Evolutionary conservation across 2,888 invertebrate species (phyloP).

Genomic region (Hofmannophila pseudospretella): DNA sequence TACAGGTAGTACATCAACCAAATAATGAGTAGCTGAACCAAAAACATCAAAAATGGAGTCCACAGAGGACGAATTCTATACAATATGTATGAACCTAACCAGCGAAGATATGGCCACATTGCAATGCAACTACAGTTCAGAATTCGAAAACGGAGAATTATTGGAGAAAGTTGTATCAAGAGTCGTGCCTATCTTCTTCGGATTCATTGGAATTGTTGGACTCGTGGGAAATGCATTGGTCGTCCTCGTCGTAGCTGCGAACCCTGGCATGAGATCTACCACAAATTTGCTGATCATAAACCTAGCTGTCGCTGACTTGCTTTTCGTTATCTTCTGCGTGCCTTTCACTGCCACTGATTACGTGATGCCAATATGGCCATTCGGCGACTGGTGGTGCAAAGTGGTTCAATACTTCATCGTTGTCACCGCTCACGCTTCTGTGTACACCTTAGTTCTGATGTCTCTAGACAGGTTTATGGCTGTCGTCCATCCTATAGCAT

Average conservation of each 20-base stretch:
- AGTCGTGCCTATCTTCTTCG: constrained; percentile 89
- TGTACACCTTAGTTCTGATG: constrained; percentile 96
- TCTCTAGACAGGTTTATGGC: constrained; percentile 94
- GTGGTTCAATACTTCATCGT: constrained; percentile 94
- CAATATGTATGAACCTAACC: constrained; percentile 62
- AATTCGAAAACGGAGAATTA: constrained; percentile 71
- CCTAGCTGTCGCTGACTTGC: constrained; percentile 91
- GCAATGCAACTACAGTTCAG: constrained; percentile 58
- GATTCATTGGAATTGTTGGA: constrained; percentile 91
- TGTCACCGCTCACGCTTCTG: constrained; percentile 94
- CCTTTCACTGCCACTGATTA: constrained; percentile 96
- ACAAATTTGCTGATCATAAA: constrained; percentile 95
- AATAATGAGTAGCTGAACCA: constrained; percentile 29
- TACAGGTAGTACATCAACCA: constrained; percentile 3
- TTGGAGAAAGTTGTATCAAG: constrained; percentile 82
- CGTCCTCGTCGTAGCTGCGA: constrained; percentile 91
- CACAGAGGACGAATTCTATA: constrained; percentile 64
- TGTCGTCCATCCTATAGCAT: constrained; percentile 94
- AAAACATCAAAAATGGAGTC: constrained; percentile 46
- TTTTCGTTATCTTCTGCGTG: constrained; percentile 95
- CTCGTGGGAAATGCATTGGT: constrained; percentile 93
- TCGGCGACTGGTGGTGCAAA: constrained; percentile 93
- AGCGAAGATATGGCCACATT: constrained; percentile 48
- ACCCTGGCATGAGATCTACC: constrained; percentile 94
- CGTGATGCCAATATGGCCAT: constrained; percentile 92